phyloP scores from a whole-genome alignment of 2,888 invertebrate genomes.

The Tromatobia lineatoria region DNA sequence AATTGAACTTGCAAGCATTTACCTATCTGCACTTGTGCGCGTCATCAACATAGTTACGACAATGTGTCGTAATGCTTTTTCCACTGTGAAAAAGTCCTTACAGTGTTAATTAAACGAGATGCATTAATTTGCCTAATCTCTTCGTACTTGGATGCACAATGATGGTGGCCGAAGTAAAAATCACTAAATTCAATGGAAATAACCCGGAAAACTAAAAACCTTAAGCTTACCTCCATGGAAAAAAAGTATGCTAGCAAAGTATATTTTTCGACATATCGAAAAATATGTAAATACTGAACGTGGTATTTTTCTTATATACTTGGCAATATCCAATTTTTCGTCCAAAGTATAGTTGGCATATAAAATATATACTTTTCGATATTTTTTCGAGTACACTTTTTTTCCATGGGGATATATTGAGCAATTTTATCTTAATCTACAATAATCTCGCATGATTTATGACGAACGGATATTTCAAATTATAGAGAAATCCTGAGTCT shows the following conservation, averaged over 20 bases:
- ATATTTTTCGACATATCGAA: too few relatives aligned
- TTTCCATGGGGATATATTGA: too few relatives aligned
- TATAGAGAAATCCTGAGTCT: neutral
- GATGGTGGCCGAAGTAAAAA: neutral
- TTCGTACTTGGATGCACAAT: neutral
- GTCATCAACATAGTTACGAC: slow-evolving; percentile 12
- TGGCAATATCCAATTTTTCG: too few relatives aligned
- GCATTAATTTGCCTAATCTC: neutral
- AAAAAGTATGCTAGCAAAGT: too few relatives aligned
- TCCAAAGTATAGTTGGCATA: too few relatives aligned
- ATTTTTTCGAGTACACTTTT: too few relatives aligned
- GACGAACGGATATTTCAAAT: neutral
- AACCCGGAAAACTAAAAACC: neutral
- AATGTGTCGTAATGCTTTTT: slow-evolving; percentile 1
- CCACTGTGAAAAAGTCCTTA: neutral
- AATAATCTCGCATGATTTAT: neutral
- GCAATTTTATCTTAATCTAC: neutral
- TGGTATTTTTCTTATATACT: too few relatives aligned
- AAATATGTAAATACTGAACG: too few relatives aligned
- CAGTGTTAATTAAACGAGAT: neutral
- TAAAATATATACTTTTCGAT: too few relatives aligned
- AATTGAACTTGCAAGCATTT: slow-evolving; percentile 51
- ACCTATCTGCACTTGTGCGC: slow-evolving; percentile 5
- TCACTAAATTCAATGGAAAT: neutral
- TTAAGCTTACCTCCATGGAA: neutral